Evolutionary conservation across 2,888 invertebrate genomes (phyloP).

Genomic region (Lithophane semibrunnea): DNA sequence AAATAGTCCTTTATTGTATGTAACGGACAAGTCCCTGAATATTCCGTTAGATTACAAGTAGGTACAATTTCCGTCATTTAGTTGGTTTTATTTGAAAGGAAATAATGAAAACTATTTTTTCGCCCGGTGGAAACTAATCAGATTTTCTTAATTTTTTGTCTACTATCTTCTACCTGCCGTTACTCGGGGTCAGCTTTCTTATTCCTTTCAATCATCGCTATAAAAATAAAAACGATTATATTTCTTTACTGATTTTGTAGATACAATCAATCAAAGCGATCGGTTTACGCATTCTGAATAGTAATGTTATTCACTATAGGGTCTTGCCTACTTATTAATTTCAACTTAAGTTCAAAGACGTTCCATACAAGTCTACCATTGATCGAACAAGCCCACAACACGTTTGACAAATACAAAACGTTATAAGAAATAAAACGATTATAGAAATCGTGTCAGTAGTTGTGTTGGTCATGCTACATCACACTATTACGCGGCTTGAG

Average conservation of each 20-base stretch:
- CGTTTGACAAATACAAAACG: conserved; percentile 58
- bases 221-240: conserved; percentile 9
- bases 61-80: not conserved
- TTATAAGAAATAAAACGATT: conserved; percentile 74
- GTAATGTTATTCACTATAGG: conserved; percentile 27
- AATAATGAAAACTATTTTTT: conserved; percentile 2
- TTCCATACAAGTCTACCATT: conserved; percentile 33
- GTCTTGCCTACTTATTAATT: conserved; percentile 4
- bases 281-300: conserved; percentile 45
- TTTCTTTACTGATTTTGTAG: conserved; percentile 28
- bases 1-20: not conserved
- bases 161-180: conserved; percentile 1
- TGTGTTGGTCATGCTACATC: conserved; percentile 75
- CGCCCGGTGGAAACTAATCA: not conserved
- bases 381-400: conserved; percentile 36
- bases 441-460: conserved; percentile 78
- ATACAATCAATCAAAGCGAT: conserved; percentile 49
- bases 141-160: not conserved
- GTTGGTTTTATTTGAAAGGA: not conserved
- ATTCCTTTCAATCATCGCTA: conserved; percentile 32
- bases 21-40: not conserved
- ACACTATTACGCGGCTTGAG: conserved; percentile 75
- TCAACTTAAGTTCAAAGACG: conserved; percentile 23
- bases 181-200: conserved; percentile 30
- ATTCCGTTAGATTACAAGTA: not conserved